Conservation (phyloP, 2,888 invertebrate genomes). For the Chrysotoxum bicinctum region DNA sequence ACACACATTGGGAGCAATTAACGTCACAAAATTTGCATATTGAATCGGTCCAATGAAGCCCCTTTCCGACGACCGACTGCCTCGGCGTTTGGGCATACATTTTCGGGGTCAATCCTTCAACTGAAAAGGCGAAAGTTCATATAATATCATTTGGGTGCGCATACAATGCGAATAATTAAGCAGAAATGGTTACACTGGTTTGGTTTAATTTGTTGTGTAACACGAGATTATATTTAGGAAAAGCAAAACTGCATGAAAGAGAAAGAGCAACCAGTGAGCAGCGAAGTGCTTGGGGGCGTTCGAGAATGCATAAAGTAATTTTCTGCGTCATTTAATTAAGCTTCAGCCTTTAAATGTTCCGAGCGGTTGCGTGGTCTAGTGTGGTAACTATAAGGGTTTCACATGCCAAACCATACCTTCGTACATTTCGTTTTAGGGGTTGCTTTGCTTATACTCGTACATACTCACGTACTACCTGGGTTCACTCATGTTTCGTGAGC, state of each 20-base stretch:
- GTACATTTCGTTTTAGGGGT: slow-evolving; percentile 1
- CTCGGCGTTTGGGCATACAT: neutral
- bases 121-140: slow-evolving; percentile 16
- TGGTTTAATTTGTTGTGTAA: slow-evolving; percentile 27
- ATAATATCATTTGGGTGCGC: neutral
- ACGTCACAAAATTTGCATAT: slow-evolving; percentile 67
- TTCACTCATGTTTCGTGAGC: slow-evolving; percentile 7
- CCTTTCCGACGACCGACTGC: neutral
- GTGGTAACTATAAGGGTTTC: slow-evolving; percentile 3
- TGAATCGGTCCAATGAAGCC: slow-evolving; percentile 37
- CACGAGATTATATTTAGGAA: slow-evolving; percentile 28
- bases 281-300: slow-evolving; percentile 50
- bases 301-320: slow-evolving; percentile 76
- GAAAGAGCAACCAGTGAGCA: neutral
- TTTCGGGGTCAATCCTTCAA: slow-evolving; percentile 54
- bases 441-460: too few relatives aligned
- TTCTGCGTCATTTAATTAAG: slow-evolving; percentile 82
- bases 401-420: neutral
- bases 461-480: neutral
- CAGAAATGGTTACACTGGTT: slow-evolving; percentile 62
- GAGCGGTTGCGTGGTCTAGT: slow-evolving; percentile 4
- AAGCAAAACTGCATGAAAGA: neutral
- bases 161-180: slow-evolving; percentile 66
- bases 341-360: slow-evolving; percentile 60
- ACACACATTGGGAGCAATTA: slow-evolving; percentile 71